phyloP scores from a whole-genome alignment of 2,797 vertebrate species.

The Ceyx erithaca region DNA sequence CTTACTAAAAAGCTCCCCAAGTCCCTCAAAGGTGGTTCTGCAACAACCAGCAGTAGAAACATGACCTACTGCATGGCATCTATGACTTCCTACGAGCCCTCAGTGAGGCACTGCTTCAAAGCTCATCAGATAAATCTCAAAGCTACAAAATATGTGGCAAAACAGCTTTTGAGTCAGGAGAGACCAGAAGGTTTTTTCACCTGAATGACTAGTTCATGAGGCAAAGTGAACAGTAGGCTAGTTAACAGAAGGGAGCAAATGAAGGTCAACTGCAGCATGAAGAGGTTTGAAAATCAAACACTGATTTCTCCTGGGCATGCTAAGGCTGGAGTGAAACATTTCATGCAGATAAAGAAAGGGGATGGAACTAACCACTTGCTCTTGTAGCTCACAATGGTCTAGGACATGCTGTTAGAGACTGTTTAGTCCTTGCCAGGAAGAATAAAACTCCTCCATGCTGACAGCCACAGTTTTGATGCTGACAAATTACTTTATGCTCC shows the following conservation, averaged over 20 bases:
- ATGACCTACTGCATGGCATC: background rate
- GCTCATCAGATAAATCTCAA: background rate
- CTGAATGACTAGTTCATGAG: background rate
- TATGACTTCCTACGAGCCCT: background rate
- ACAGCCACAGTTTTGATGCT: conserved; percentile 61
- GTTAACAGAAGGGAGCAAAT: background rate
- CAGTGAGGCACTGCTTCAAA: background rate
- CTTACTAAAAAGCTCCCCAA: background rate
- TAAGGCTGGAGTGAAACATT: conserved; percentile 1
- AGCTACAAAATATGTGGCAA: background rate
- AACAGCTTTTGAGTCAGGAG: background rate
- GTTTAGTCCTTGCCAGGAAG: conserved; percentile 50
- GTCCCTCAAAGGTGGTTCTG: background rate
- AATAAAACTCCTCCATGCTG: conserved; percentile 54
- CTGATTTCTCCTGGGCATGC: background rate
- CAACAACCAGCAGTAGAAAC: background rate
- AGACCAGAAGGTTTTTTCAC: background rate
- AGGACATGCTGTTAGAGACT: background rate
- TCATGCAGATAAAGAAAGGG: background rate
- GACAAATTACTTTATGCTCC: conserved; percentile 33
- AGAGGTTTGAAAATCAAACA: conserved; percentile 20
- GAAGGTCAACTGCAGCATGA: background rate
- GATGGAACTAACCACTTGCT: background rate
- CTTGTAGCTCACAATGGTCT: background rate
- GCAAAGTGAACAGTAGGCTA: background rate